Conservation (phyloP, 2,113 vertebrate genomes). For the Cololabis saira region DNA sequence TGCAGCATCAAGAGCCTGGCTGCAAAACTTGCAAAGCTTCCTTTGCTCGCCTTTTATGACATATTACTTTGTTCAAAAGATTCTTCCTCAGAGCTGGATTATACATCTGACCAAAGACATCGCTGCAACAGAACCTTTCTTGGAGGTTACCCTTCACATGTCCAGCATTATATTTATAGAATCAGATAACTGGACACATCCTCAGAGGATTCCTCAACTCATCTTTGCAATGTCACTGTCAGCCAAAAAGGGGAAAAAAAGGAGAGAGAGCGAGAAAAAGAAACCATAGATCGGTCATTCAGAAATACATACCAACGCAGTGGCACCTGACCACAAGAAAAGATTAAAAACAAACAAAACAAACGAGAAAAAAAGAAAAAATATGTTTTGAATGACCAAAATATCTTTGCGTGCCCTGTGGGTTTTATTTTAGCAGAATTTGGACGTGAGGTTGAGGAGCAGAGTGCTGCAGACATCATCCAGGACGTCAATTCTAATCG, state of each 20-base stretch:
- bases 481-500: conserved; percentile 28
- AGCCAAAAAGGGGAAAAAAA: conserved; percentile 21
- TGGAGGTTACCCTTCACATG: conserved; percentile 15
- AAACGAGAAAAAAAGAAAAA: too few species aligned
- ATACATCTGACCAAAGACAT: conserved; percentile 21
- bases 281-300: neutral
- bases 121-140: conserved; percentile 43
- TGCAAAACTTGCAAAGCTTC: conserved; percentile 5
- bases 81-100: conserved; percentile 19
- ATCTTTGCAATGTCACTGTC: conserved; percentile 30
- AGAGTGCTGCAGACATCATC: conserved; percentile 14
- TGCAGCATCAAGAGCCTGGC: conserved; percentile 9
- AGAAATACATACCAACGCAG: conserved; percentile 6
- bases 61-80: conserved; percentile 22
- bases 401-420: conserved; percentile 6
- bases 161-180: conserved; percentile 63
- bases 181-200: conserved; percentile 42
- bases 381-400: neutral
- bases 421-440: too few species aligned
- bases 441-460: conserved; percentile 2
- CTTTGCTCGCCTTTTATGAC: neutral
- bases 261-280: neutral
- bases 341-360: neutral
- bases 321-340: neutral
- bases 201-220: conserved; percentile 38